A percentile compares a stretch with the other conserved stretches of the same genome.
Conservation (phyloP, 2,888 invertebrate species). For the Ochlodes sylvanus region DNA sequence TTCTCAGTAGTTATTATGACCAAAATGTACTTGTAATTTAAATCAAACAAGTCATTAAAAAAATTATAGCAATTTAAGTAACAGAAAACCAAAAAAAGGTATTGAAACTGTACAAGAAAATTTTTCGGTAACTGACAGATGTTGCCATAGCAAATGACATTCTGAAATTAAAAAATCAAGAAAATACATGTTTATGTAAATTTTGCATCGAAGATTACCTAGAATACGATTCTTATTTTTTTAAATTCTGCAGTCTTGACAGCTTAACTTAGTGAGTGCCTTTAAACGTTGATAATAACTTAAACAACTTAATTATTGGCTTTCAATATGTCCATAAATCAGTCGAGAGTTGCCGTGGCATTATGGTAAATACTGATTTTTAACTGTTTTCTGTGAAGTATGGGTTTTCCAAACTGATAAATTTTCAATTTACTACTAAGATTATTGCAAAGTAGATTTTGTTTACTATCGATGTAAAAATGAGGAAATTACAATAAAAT, state of each 20-base stretch:
- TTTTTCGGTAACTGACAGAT: neutral
- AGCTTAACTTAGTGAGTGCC: conserved; percentile 46
- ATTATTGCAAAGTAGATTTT: too few relatives aligned
- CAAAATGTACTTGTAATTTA: neutral
- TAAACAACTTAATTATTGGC: conserved; percentile 40
- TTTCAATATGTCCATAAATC: conserved; percentile 9
- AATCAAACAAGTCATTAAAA: neutral
- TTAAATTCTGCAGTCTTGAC: conserved; percentile 39
- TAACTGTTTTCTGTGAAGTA: too few relatives aligned
- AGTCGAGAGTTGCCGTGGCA: neutral
- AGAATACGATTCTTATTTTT: neutral
- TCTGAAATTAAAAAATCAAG: neutral
- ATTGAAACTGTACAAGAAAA: neutral
- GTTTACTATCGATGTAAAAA: too few relatives aligned
- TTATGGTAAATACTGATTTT: neutral
- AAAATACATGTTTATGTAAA: neutral
- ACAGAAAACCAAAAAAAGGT: conserved; percentile 6
- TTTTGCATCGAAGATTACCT: neutral
- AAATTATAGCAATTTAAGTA: conserved; percentile 14
- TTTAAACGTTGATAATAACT: conserved; percentile 42
- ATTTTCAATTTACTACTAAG: neutral
- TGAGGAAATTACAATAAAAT: too few relatives aligned
- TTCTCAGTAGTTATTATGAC: too few relatives aligned
- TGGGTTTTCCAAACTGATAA: neutral
- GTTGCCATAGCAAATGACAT: neutral